Conservation (phyloP, 2,888 invertebrate species). For the Sicus ferrugineus region DNA sequence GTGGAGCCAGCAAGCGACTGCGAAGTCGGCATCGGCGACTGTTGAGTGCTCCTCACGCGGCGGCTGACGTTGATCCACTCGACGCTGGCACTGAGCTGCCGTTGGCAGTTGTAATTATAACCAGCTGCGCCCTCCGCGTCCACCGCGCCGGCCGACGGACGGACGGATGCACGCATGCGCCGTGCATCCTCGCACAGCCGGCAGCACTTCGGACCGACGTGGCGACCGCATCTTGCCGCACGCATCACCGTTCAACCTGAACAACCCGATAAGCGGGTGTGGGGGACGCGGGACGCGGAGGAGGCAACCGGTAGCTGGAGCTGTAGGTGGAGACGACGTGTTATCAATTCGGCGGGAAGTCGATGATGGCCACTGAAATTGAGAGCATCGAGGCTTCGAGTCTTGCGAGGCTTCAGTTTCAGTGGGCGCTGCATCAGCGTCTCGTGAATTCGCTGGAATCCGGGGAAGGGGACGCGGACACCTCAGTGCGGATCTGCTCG, state of each 20-base stretch:
- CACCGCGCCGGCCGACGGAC: not conserved
- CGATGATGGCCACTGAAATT: no score
- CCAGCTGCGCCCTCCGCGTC: slow-evolving; percentile 53
- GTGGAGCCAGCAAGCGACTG: slow-evolving; percentile 27
- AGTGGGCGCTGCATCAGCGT: no score
- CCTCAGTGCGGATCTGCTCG: no score
- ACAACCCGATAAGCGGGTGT: not conserved
- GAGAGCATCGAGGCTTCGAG: no score
- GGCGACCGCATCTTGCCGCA: not conserved
- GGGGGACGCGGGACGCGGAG: not conserved
- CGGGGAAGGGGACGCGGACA: no score
- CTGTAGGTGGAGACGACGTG: no score
- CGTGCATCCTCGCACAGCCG: slow-evolving; percentile 33
- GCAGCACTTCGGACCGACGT: not conserved
- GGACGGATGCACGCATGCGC: not conserved
- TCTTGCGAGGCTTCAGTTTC: no score
- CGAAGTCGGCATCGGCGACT: not conserved
- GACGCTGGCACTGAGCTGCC: slow-evolving; percentile 47
- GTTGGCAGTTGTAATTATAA: slow-evolving; percentile 60
- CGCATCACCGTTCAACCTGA: slow-evolving; percentile 2
- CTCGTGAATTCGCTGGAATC: no score
- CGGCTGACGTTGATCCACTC: slow-evolving; percentile 37
- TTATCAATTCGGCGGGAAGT: no score
- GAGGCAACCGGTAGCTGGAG: not conserved
- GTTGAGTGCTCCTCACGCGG: slow-evolving; percentile 5